Conservation (phyloP, 1,140 invertebrate genomes). For the Glossosoma conforme region DNA sequence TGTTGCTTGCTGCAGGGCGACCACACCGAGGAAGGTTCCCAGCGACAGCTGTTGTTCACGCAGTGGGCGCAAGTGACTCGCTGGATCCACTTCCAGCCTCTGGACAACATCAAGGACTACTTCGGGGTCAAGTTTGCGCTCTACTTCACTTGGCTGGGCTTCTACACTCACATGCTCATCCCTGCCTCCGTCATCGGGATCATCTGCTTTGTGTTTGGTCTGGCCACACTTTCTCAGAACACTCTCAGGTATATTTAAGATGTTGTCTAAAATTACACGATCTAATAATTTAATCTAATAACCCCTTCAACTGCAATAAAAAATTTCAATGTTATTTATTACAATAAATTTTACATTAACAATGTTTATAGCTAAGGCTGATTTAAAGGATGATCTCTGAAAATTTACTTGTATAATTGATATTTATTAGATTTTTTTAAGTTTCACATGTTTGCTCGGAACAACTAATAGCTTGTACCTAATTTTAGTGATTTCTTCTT, state of each 20-base stretch:
- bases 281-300: too few species aligned
- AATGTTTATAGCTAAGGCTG: too few species aligned
- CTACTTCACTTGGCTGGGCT: constrained; percentile 97
- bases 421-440: too few species aligned
- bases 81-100: constrained; percentile 80
- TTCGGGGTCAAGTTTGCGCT: constrained; percentile 81
- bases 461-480: too few species aligned
- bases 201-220: constrained; percentile 76
- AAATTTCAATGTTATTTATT: too few species aligned
- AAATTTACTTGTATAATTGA: too few species aligned
- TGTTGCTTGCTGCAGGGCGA: constrained; percentile 63
- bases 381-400: too few species aligned
- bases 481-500: too few species aligned
- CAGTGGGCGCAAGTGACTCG: constrained; percentile 82
- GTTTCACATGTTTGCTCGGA: too few species aligned
- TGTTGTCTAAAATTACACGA: too few species aligned
- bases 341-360: too few species aligned
- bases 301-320: too few species aligned
- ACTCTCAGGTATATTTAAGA: constrained; percentile 57
- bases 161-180: constrained; percentile 92
- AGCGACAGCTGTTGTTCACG: constrained; percentile 70
- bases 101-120: constrained; percentile 85
- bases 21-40: constrained; percentile 58
- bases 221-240: constrained; percentile 66
- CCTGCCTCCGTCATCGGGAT: constrained; percentile 79